A percentile compares a stretch with the other conserved stretches of the same genome.
Conservation (phyloP, 2,888 invertebrate species). For the Hartigia nigra region DNA sequence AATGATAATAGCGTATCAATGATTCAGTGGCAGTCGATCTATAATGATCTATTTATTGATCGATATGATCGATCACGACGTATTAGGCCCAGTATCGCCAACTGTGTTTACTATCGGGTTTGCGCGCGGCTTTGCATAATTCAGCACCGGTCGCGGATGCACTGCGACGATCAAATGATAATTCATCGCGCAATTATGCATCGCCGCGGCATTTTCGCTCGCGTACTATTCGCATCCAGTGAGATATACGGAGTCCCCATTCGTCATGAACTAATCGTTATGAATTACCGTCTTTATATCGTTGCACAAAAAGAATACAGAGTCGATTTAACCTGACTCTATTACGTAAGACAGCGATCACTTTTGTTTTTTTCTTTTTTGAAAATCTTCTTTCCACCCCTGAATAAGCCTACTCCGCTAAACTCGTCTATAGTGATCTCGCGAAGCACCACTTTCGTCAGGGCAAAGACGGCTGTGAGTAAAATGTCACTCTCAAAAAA, state of each 20-base stretch:
- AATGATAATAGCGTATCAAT: not conserved
- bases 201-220: not conserved
- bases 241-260: too few species aligned
- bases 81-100: not conserved
- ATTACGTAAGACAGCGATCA: accelerated
- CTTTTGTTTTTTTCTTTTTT: not conserved
- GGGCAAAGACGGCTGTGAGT: not conserved
- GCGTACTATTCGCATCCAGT: not conserved
- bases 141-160: not conserved
- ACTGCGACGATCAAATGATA: not conserved
- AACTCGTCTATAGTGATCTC: not conserved
- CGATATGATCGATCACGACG: not conserved
- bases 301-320: not conserved
- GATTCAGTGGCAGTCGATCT: not conserved
- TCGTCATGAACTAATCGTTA: not conserved
- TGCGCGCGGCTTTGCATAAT: not conserved
- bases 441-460: not conserved
- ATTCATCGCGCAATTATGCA: not conserved
- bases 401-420: not conserved
- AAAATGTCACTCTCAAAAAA: not conserved
- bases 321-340: not conserved
- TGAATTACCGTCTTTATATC: not conserved
- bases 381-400: not conserved
- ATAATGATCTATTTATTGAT: slow-evolving; percentile 5
- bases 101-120: not conserved